Base-by-base conservation (phyloP, 2,888 invertebrate genomes). In the Phorcus lineatus region DNA sequence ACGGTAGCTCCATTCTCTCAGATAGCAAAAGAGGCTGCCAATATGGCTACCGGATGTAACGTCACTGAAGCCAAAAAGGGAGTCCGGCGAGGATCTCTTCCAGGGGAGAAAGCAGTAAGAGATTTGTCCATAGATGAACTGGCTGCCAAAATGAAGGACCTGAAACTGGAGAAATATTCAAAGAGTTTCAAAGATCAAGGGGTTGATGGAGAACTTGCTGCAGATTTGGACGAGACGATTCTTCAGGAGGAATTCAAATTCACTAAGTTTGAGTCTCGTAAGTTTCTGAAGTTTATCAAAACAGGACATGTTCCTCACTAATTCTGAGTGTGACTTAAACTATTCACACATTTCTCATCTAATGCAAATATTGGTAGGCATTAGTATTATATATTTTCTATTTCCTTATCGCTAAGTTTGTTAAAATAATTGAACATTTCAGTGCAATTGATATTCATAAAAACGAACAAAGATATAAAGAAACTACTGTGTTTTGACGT, bases 111-210 rank as follows among this genome's bases (percentile, higher is more conserved):
- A 57, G 47, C 47, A 11, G 47, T 47, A 1, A 47, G 11, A 13
- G 47, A 47, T 9, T 70, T 88, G 36, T 79, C 82, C 22, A 85
- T 88, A n/a, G 80, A 82, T 16, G 85, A 85, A 17, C 74, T 88
- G 0, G 40, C 76, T 0, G 79, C 82, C 1, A 85, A 82, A 74
- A 54, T 88, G 52, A 81, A 83, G 52, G 81, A 74, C 36, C 75
- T 88, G 13, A 85, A 83, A 22, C 80, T 88, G 16, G 85, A 83
- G 1, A 81, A 85, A 36, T 84, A 86, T 77, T 78, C 79, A 6
- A 74, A 81, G 9, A 31, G 17, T 0, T 88, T 88, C 77, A 80
- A 75, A 57, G 80, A 81, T 0, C 40, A 85, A 16, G 79, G 81
- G 54, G 80, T 88, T 6, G 88, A 88, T 57, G 88, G 88, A 0